Conservation (phyloP, 2,113 vertebrate species). For the Pangasianodon gigas region DNA sequence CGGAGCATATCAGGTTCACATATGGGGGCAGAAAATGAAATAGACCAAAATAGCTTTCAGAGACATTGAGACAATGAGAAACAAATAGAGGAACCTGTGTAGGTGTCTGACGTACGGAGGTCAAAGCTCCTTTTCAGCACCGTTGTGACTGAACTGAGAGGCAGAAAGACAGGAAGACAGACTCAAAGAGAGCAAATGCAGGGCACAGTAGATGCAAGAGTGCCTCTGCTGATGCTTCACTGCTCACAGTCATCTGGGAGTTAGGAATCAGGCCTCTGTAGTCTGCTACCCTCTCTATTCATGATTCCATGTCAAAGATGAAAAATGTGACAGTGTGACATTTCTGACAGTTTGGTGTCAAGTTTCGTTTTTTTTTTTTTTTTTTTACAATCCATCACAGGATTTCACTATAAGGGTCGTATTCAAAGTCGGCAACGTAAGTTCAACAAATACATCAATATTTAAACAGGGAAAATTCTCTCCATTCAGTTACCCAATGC, state of each 20-base stretch:
- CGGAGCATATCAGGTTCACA: conserved; percentile 10
- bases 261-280: conserved; percentile 52
- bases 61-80: conserved; percentile 32
- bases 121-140: conserved; percentile 13
- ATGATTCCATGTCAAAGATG: conserved; percentile 38
- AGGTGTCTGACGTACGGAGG: conserved; percentile 28
- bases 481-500: neutral
- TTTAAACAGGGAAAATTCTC: neutral
- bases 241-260: conserved; percentile 51
- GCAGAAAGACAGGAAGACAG: conserved; percentile 13
- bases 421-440: neutral
- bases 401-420: conserved; percentile 3
- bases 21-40: conserved; percentile 30
- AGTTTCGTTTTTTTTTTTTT: conserved; percentile 40
- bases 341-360: conserved; percentile 82
- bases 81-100: conserved; percentile 38
- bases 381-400: conserved; percentile 25
- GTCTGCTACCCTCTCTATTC: conserved; percentile 53
- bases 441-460: neutral
- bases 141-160: conserved; percentile 26
- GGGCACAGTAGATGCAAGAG: conserved; percentile 47
- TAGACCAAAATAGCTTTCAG: conserved; percentile 39
- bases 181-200: conserved; percentile 39
- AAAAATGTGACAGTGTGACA: conserved; percentile 73
- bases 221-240: conserved; percentile 38